Evolutionary conservation across 2,113 vertebrate genomes (phyloP).

Genomic region (Puffinus mauretanicus): DNA sequence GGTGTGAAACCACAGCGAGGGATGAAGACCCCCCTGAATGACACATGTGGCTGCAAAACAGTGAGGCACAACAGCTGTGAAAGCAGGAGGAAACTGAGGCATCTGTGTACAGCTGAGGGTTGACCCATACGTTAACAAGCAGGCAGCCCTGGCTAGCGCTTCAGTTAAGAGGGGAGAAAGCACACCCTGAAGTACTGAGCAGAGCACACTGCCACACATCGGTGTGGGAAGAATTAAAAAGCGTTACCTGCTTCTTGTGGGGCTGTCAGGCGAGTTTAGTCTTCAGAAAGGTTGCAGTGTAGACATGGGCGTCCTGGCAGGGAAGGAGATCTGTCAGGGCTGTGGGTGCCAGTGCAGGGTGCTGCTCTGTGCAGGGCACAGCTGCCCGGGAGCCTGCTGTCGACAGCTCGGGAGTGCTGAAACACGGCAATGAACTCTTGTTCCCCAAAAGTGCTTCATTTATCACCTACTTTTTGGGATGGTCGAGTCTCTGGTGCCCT

Average conservation of each 20-base stretch:
- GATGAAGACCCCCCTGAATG: background rate
- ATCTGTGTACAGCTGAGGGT: background rate
- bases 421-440: background rate
- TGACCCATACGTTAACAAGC: fast-evolving
- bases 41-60: background rate
- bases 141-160: too few relatives aligned
- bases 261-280: background rate
- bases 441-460: background rate
- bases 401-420: background rate
- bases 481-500: background rate
- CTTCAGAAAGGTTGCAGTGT: background rate
- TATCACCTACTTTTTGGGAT: background rate
- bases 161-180: background rate
- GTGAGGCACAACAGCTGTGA: background rate
- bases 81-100: background rate
- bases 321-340: fast-evolving
- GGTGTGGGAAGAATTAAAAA: fast-evolving
- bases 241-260: background rate
- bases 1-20: background rate
- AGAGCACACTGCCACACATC: background rate
- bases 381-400: background rate
- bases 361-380: background rate
- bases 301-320: fast-evolving
- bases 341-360: fast-evolving
- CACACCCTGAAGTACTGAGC: background rate